phyloP scores from a whole-genome alignment of 2,797 vertebrate species.

The Sebastes minor region DNA sequence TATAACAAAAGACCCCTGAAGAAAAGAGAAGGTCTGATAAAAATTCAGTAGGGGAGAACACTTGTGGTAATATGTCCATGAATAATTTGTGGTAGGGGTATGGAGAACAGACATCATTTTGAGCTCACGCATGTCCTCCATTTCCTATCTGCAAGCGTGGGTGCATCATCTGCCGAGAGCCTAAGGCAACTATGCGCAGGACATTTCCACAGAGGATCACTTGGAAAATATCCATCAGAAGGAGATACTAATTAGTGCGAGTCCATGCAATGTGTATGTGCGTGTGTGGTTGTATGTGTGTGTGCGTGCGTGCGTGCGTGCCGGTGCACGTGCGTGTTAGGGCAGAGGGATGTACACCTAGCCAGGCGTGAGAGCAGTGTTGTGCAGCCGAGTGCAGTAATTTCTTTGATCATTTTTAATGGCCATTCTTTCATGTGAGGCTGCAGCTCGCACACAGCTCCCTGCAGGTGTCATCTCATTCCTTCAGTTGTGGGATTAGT shows the following conservation, averaged over 20 bases:
- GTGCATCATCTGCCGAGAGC: constrained; percentile 73
- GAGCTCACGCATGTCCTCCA: constrained; percentile 71
- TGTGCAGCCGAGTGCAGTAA: constrained; percentile 82
- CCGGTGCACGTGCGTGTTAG: constrained; percentile 36
- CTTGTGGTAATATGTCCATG: constrained; percentile 60
- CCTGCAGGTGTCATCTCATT: constrained; percentile 85
- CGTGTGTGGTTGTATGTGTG: not conserved
- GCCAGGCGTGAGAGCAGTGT: constrained; percentile 76
- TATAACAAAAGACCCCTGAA: constrained; percentile 38
- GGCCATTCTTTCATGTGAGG: constrained; percentile 82
- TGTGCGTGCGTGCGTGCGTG: not conserved
- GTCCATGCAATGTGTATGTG: constrained; percentile 46
- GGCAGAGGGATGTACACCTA: constrained; percentile 74
- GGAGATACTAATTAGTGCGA: constrained; percentile 78
- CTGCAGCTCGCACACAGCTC: constrained; percentile 77
- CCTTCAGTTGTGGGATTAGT: constrained; percentile 83
- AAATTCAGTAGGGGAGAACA: constrained; percentile 52
- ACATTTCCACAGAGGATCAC: constrained; percentile 81
- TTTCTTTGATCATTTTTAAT: constrained; percentile 86
- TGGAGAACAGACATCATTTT: constrained; percentile 70
- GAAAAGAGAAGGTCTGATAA: constrained; percentile 41
- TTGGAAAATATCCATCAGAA: constrained; percentile 80
- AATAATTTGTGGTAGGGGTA: constrained; percentile 75
- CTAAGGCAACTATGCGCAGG: constrained; percentile 77
- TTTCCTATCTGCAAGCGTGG: constrained; percentile 78